Percentiles rank a stretch among this genome's conserved stretches.
Conservation (phyloP, 2,113 vertebrate species). For the Otus sunia region DNA sequence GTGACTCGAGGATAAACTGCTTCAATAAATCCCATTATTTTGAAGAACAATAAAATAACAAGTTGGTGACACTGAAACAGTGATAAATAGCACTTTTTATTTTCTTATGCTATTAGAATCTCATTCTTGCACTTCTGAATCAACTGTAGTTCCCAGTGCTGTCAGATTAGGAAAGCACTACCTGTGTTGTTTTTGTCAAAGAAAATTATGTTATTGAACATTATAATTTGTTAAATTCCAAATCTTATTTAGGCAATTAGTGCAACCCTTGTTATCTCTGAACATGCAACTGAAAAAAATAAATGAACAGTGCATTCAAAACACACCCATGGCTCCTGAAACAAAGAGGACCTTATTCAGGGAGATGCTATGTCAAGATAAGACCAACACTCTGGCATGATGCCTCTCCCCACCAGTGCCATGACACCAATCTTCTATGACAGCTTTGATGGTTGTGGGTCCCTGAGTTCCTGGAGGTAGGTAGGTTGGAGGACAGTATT, state of each 20-base stretch:
- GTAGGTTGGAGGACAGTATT: not conserved
- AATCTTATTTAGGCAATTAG: conserved; percentile 51
- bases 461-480: not conserved
- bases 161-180: not conserved
- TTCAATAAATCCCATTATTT: conserved; percentile 58
- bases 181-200: conserved; percentile 2
- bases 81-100: conserved; percentile 60
- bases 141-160: not conserved
- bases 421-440: conserved; percentile 8
- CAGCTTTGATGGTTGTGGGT: not conserved
- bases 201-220: conserved; percentile 17
- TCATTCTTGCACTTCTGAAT: conserved; percentile 9
- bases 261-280: conserved; percentile 17
- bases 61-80: conserved; percentile 16
- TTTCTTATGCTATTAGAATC: conserved; percentile 5
- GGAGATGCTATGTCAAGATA: conserved; percentile 39
- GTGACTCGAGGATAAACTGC: conserved; percentile 42
- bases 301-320: not conserved
- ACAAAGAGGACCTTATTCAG: conserved; percentile 35
- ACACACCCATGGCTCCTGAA: not conserved
- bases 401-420: not conserved
- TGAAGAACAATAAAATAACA: conserved; percentile 69
- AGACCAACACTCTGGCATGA: not conserved
- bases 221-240: conserved; percentile 37
- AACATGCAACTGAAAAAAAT: conserved; percentile 32